These are phyloP conservation scores for Lucifuga dentata DNA, from an alignment of 2,113 vertebrate species.

Conservation along the genomic window DNA sequence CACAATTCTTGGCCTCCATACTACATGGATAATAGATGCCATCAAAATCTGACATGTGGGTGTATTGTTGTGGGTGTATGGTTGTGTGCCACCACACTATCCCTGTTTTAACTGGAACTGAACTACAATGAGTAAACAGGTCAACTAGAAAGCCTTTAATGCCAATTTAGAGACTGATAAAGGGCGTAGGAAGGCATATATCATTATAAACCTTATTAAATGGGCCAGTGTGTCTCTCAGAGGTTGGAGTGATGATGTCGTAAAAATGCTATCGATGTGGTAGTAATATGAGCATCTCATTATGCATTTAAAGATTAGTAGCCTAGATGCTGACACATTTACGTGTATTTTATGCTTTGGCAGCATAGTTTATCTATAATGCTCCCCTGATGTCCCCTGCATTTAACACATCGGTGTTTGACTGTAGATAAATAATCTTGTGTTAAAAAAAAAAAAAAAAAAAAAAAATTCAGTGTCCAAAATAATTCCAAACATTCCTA, in stretches of 20 bases:
- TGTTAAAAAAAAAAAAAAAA: conserved; percentile 17
- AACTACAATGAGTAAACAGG: conserved; percentile 75
- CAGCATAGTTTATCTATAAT: conserved; percentile 51
- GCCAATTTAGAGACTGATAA: conserved; percentile 76
- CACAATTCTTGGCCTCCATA: conserved; percentile 45
- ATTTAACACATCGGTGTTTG: conserved; percentile 32
- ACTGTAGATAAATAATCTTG: conserved; percentile 23
- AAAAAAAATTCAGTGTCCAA: too few species aligned
- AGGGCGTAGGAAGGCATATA: conserved; percentile 72
- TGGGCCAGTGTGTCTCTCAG: conserved; percentile 64
- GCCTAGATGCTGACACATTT: conserved; percentile 58
- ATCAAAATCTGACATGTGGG: conserved; percentile 66
- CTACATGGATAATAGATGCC: conserved; percentile 42
- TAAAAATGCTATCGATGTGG: conserved; percentile 65
- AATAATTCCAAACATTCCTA: too few species aligned
- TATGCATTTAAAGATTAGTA: conserved; percentile 65
- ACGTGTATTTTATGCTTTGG: conserved; percentile 55
- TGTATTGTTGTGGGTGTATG: conserved; percentile 66
- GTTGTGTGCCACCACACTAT: conserved; percentile 68
- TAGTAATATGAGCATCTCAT: conserved; percentile 63
- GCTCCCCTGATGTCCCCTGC: conserved; percentile 27
- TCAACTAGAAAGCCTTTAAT: conserved; percentile 73
- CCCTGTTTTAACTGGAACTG: conserved; percentile 71
- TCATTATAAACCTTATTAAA: conserved; percentile 75
- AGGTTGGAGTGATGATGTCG: conserved; percentile 59